These are phyloP conservation scores for Platysternon megacephalum DNA, from an alignment of 2,113 vertebrate species.

Conservation along the genomic window DNA sequence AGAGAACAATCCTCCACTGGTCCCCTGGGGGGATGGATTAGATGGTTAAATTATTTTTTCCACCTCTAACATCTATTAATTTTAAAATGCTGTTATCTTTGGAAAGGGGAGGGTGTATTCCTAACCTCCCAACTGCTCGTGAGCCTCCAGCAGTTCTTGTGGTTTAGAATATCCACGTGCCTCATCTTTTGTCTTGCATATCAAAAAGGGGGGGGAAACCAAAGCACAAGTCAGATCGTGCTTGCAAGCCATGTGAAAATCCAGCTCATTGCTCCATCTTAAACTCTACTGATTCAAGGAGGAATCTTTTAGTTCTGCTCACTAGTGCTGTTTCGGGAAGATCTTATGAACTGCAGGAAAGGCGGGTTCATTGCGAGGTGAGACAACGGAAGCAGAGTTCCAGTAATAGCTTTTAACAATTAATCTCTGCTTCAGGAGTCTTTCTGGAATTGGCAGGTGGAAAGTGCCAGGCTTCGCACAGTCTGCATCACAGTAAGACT, in stretches of 20 bases:
- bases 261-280: background rate
- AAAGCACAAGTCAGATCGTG: fast-evolving
- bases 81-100: fast-evolving
- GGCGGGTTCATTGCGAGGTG: background rate
- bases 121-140: fast-evolving
- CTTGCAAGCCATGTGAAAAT: background rate
- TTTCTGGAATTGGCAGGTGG: background rate
- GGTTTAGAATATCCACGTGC: background rate
- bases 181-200: fast-evolving
- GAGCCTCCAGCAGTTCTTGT: background rate
- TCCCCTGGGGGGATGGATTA: background rate
- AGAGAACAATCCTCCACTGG: background rate
- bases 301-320: background rate
- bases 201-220: background rate
- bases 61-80: fast-evolving
- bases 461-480: background rate
- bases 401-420: background rate
- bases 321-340: background rate
- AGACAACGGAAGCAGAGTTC: background rate
- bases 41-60: background rate
- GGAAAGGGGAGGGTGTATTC: background rate
- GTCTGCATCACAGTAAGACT: background rate
- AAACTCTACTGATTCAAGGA: background rate
- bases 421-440: background rate
- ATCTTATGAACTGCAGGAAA: fast-evolving